Base-by-base conservation (phyloP, 2,888 invertebrate species). In the Panorpa germanica region DNA sequence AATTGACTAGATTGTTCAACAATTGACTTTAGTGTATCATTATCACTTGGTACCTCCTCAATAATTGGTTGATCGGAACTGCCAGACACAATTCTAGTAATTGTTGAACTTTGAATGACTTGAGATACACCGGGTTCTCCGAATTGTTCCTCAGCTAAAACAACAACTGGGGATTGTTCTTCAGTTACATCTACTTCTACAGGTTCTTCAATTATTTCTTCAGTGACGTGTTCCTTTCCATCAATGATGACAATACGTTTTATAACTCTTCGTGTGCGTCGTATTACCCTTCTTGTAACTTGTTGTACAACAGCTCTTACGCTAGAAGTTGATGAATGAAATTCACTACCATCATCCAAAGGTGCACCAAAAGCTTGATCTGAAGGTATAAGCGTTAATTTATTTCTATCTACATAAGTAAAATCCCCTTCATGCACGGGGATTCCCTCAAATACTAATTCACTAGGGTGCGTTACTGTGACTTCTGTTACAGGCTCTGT, bases 171-270 rank as follows among this genome's bases (percentile, higher is more conserved):
- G 9, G 4, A 10, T n/a, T 12, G 8, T 30, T 16, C 7, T 2
- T 5, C 22, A 28, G 25, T 15, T 12, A 21, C 33, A 15, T 21
- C 10, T 12, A 22, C 5, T 5, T 30, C 10, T 28, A 77, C 83
- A 1, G 85, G 85, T 49, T 83, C 83, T 45, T 85, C 85, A 24
- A 83, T 61, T 1, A 83, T 54, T 55, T 85, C 83, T 51, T 85
- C 85, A 5, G 73, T 73, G 0, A 80, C 65, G 35, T 75, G 74
- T 53, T 85, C 85, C 52, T 80, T 76, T 1, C 85, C 85, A 47
- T 85, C 74, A 34, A 83, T 67, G 4, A 82, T 70, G 1, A 75
- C 73, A 3, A 78, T 65, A 38, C 72, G 69, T 31, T 77, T 65
- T 29, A 85, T 75, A 11, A 82, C 75, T 37, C 74, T 69, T 26